phyloP scores from a whole-genome alignment of 2,888 invertebrate species.

The Apocheima hispidaria region DNA sequence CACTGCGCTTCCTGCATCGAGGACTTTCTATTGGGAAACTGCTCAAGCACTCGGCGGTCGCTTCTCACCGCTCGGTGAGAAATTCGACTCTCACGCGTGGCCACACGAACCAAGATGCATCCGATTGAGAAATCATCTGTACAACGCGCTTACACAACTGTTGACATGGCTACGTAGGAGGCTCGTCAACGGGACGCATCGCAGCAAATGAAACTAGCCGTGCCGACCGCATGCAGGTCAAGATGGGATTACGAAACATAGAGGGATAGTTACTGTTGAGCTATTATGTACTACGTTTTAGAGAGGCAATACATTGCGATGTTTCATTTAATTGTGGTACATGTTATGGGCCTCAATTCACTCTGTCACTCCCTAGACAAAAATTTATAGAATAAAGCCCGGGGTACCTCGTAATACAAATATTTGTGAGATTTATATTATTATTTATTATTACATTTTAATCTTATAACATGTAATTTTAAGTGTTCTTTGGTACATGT shows the following conservation, averaged over 20 bases:
- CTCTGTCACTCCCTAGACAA: too few species aligned
- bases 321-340: too few species aligned
- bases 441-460: too few species aligned
- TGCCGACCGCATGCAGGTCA: constrained; percentile 33
- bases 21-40: constrained; percentile 85
- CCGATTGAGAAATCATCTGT: constrained; percentile 76
- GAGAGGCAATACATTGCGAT: too few species aligned
- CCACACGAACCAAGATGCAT: constrained; percentile 76
- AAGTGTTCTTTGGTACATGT: too few species aligned
- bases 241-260: constrained; percentile 31
- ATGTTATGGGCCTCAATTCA: too few species aligned
- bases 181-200: constrained; percentile 48
- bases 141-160: constrained; percentile 75
- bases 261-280: constrained; percentile 70
- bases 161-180: constrained; percentile 52
- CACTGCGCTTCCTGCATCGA: constrained; percentile 78
- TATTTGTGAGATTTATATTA: too few species aligned
- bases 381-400: too few species aligned
- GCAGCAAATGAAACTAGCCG: constrained; percentile 44
- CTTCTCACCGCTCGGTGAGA: constrained; percentile 73
- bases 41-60: constrained; percentile 55
- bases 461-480: too few species aligned
- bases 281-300: too few species aligned
- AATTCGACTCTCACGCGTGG: constrained; percentile 76
- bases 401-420: too few species aligned